Evolutionary conservation across 1,140 invertebrate species (phyloP).

Genomic region (Leptinotarsa lineolata): DNA sequence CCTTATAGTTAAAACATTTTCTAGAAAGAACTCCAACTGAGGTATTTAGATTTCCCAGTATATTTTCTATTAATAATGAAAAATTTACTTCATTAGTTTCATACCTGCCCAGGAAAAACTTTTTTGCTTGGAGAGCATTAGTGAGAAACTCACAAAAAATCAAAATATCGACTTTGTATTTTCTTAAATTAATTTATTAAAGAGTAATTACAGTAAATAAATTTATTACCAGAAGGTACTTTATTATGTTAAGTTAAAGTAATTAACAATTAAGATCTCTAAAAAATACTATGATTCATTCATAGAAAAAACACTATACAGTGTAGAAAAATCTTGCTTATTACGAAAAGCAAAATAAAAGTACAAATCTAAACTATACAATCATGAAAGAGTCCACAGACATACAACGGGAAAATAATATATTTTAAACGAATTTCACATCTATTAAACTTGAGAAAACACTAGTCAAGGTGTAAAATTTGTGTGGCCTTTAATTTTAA

Average conservation of each 20-base stretch:
- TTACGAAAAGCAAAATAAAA: background rate
- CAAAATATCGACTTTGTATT: slow-evolving; percentile 28
- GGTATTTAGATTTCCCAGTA: too few relatives aligned
- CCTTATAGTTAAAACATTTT: too few relatives aligned
- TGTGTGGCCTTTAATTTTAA: slow-evolving; percentile 21
- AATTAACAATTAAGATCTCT: slow-evolving; percentile 21
- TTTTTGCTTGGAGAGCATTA: background rate
- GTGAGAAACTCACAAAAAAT: slow-evolving; percentile 18
- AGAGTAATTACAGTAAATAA: slow-evolving; percentile 24
- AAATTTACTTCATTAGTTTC: too few relatives aligned
- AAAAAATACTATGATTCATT: background rate
- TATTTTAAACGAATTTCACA: background rate
- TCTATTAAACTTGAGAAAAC: slow-evolving; percentile 11
- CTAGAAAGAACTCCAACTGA: too few relatives aligned
- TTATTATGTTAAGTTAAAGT: slow-evolving; percentile 20
- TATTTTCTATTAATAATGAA: too few relatives aligned
- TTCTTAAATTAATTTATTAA: slow-evolving; percentile 37
- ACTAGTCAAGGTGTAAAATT: background rate
- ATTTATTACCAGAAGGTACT: slow-evolving; percentile 32
- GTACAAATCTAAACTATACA: slow-evolving; percentile 20
- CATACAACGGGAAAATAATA: slow-evolving; percentile 14
- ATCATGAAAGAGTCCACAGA: slow-evolving; percentile 30
- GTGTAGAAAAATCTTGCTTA: background rate
- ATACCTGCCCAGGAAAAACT: slow-evolving; percentile 11
- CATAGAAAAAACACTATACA: background rate